phyloP scores from a whole-genome alignment of 2,888 invertebrate genomes.

The Pollenia labialis region DNA sequence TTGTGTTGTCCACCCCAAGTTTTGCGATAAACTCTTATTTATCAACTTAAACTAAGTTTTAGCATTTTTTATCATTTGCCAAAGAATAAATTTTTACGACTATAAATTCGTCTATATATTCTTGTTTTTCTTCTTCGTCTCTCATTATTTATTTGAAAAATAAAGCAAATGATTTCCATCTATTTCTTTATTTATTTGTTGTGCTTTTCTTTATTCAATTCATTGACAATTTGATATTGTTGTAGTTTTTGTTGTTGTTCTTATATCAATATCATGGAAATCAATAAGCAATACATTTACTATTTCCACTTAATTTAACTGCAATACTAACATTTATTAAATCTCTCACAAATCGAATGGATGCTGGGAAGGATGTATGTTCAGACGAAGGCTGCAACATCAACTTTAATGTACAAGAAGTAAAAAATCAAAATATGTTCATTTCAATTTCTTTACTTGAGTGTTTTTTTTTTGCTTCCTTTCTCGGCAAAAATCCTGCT shows the following conservation, averaged over 20 bases:
- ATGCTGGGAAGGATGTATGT: conserved; percentile 46
- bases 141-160: conserved; percentile 59
- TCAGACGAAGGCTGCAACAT: conserved; percentile 14
- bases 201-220: conserved; percentile 22
- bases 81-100: conserved; percentile 32
- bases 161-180: conserved; percentile 62
- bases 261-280: conserved; percentile 70
- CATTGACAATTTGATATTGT: conserved; percentile 17
- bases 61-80: conserved; percentile 54
- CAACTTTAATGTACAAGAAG: conserved; percentile 34
- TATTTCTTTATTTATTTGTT: conserved; percentile 49
- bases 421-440: conserved; percentile 59
- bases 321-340: conserved; percentile 73
- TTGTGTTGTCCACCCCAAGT: neutral
- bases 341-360: conserved; percentile 60
- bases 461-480: neutral
- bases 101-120: conserved; percentile 51
- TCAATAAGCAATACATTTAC: conserved; percentile 74
- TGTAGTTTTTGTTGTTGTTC: conserved; percentile 15
- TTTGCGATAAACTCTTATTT: conserved; percentile 49
- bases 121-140: conserved; percentile 38
- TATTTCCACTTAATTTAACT: conserved; percentile 74
- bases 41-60: conserved; percentile 54
- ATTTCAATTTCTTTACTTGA: conserved; percentile 37
- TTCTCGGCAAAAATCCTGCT: conserved; percentile 18